Evolutionary conservation across 2,888 invertebrate genomes (phyloP).

Genomic region (Gisinianus flammeolus): DNA sequence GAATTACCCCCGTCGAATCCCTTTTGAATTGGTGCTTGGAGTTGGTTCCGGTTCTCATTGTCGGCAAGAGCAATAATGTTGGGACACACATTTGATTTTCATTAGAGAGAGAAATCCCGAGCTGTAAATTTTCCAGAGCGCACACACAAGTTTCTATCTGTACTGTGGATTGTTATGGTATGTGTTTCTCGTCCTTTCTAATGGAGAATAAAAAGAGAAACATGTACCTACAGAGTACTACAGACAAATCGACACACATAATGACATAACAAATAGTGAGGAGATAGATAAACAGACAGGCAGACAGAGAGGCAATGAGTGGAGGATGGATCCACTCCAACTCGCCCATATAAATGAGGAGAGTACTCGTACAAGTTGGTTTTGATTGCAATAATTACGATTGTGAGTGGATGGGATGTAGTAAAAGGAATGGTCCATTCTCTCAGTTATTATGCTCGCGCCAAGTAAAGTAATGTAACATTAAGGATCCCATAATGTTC

Average conservation of each 20-base stretch:
- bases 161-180: neutral
- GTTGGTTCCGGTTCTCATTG: no score
- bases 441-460: neutral
- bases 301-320: neutral
- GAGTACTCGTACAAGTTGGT: neutral
- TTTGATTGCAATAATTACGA: neutral
- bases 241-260: neutral
- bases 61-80: no score
- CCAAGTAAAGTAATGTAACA: conserved; percentile 1
- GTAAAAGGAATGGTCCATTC: conserved; percentile 12
- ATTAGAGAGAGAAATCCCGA: neutral
- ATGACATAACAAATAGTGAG: neutral
- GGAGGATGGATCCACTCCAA: neutral
- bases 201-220: neutral
- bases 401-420: neutral
- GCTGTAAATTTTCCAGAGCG: neutral
- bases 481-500: conserved; percentile 14
- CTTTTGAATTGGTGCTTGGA: no score
- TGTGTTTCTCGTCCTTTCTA: neutral
- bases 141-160: neutral
- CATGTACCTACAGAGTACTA: neutral
- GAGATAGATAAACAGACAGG: neutral
- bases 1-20: no score
- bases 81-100: no score
- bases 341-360: neutral